Percentiles rank a stretch among this genome's conserved stretches.
These are phyloP conservation scores for Pterocles orientalis DNA, from an alignment of 2,113 vertebrate species.

Conservation along the genomic window DNA sequence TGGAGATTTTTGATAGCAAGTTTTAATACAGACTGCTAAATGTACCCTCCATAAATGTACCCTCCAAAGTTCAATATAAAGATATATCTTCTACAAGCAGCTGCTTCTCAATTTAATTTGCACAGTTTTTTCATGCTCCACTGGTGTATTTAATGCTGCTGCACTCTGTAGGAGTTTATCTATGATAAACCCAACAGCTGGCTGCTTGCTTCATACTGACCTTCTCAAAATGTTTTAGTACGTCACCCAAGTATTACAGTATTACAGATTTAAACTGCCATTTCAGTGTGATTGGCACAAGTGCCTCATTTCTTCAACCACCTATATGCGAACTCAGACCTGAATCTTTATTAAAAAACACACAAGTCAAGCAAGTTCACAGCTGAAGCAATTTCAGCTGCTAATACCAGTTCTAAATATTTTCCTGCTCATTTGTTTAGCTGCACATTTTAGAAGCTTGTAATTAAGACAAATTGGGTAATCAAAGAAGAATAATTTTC, in stretches of 20 bases:
- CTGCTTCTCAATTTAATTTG: constrained; percentile 93
- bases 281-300: constrained; percentile 69
- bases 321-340: constrained; percentile 42
- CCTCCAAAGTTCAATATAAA: constrained; percentile 86
- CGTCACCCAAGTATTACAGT: constrained; percentile 60
- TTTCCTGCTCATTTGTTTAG: constrained; percentile 71
- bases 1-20: constrained; percentile 62
- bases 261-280: constrained; percentile 66
- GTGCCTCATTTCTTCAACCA: constrained; percentile 52
- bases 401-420: constrained; percentile 53
- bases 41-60: constrained; percentile 21
- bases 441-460: constrained; percentile 68
- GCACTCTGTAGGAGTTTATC: constrained; percentile 88
- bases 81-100: constrained; percentile 93
- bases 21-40: constrained; percentile 69
- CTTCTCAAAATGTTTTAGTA: constrained; percentile 78
- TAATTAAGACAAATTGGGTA: constrained; percentile 78
- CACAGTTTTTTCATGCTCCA: constrained; percentile 94
- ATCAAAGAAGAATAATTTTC: constrained; percentile 77
- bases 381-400: constrained; percentile 58
- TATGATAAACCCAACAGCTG: constrained; percentile 90
- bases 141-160: constrained; percentile 92
- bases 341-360: constrained; percentile 64
- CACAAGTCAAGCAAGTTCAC: constrained; percentile 60
- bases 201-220: constrained; percentile 85